A percentile compares a stretch with the other conserved stretches of the same genome.
Conservation (phyloP, 2,113 vertebrate species). For the Phrynosoma platyrhinos region DNA sequence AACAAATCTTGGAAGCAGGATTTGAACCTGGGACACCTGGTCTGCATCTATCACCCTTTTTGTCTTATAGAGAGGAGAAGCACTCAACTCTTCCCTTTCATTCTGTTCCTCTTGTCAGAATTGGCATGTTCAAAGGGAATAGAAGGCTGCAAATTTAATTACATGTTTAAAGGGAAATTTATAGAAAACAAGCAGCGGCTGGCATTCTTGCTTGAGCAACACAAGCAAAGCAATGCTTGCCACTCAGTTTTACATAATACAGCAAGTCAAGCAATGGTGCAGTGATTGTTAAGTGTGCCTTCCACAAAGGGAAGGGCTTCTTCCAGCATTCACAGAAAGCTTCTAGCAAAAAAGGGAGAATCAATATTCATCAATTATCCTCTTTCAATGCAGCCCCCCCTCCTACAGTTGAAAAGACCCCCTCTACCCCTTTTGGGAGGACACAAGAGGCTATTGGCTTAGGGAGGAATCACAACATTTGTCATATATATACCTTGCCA, state of each 20-base stretch:
- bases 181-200: constrained; percentile 57
- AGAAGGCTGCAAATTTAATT: constrained; percentile 12
- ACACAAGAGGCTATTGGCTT: background rate
- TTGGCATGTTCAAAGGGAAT: constrained; percentile 3
- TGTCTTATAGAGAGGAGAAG: background rate
- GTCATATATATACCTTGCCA: too few relatives aligned
- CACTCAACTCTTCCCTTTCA: background rate
- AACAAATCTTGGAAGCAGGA: background rate
- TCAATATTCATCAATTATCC: background rate
- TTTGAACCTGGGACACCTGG: background rate
- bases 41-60: background rate
- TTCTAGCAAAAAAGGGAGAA: background rate
- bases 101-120: background rate
- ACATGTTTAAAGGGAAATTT: constrained; percentile 52
- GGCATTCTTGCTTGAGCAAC: constrained; percentile 69
- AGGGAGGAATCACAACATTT: background rate
- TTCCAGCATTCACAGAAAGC: background rate
- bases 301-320: background rate
- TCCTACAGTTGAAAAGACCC: background rate
- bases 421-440: background rate
- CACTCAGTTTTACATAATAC: constrained; percentile 55
- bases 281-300: background rate
- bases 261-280: background rate
- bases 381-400: background rate
- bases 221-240: constrained; percentile 61